Base-by-base conservation (phyloP, 2,797 vertebrate genomes). In the Paramormyrops hopkinsi region DNA sequence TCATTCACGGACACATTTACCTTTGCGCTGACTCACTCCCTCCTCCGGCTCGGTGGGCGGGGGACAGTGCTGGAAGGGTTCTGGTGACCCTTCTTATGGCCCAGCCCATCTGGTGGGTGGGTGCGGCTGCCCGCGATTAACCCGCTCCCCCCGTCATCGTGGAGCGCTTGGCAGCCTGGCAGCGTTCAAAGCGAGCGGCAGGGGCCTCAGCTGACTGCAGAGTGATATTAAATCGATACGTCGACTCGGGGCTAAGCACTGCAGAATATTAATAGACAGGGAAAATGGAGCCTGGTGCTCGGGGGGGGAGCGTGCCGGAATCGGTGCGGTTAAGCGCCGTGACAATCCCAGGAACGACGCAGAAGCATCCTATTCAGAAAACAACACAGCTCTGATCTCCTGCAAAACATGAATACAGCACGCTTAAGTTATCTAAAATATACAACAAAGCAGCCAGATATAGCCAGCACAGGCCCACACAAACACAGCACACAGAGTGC, bases 211-310 rank as follows among this genome's bases (percentile, higher is more conserved):
- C 51, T 86, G 85, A 88, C 41, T n/a, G 33, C 59, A 54, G 56
- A 88, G 86, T 88, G 86, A 88, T 88, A 88, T 88, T 65, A 88
- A 88, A 88, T 65, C 86, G 19, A 88, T 89, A 85, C 62, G n/a
- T 53, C 46, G 44, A 86, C 59, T 86, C n/a, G 22, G 82, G 83
- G 82, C 25, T 86, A 69, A 62, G 83, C 9, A 25, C 79, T 50
- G 53, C 22, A 17, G 50, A 51, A 51, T 59, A 33, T 89, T 84
- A 82, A 82, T 88, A 22, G 25, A 88, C 65, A 37, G 22, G 88
- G 51, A 89, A 37, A 82, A 11, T 17, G 4, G 17, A 84, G 73
- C 8, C 11, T 1, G 4, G 37, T n/a, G 37, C 73, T 79, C 37
- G 0, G 7, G 73, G 73, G 0, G 6, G 6, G 0, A 44, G 37